Evolutionary conservation across 2,797 vertebrate species (phyloP).

Genomic region (Enteromius radiatus): DNA sequence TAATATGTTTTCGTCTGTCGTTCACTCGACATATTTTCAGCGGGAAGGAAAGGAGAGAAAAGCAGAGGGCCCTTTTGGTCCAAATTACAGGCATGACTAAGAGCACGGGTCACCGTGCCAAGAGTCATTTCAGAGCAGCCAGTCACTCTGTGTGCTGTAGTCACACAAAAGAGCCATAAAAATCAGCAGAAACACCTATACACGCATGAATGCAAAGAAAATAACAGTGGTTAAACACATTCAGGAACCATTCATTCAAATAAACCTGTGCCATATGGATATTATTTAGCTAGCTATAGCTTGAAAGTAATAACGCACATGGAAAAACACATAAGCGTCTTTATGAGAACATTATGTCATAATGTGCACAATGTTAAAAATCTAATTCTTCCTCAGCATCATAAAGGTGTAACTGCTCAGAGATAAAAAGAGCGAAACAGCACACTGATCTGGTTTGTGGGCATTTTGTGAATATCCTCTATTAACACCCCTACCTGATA

Average conservation of each 20-base stretch:
- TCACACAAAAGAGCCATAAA: constrained; percentile 40
- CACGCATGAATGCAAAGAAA: constrained; percentile 34
- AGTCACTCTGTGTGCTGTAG: constrained; percentile 61
- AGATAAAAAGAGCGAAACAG: constrained; percentile 8
- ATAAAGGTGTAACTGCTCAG: constrained; percentile 25
- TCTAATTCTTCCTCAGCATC: not conserved
- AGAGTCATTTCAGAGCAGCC: constrained; percentile 76
- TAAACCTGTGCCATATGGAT: constrained; percentile 35
- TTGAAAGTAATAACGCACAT: constrained; percentile 26
- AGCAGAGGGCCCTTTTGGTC: constrained; percentile 69
- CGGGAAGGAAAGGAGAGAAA: constrained; percentile 51
- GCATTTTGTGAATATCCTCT: not conserved
- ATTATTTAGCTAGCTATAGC: constrained; percentile 24
- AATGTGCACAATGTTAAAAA: constrained; percentile 25
- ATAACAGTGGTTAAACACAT: constrained; percentile 52
- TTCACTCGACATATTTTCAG: constrained; percentile 19
- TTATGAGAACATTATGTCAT: constrained; percentile 23
- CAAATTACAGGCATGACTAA: constrained; percentile 75
- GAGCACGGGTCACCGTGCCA: constrained; percentile 67
- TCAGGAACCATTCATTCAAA: constrained; percentile 39
- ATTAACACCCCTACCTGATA: not conserved
- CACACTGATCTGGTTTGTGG: not conserved
- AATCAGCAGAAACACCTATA: constrained; percentile 21
- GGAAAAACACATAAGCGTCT: not conserved
- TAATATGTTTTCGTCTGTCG: constrained; percentile 61